A percentile compares a stretch with the other conserved stretches of the same genome.
phyloP scores from a whole-genome alignment of 2,797 vertebrate genomes.

The Clarias fuscus region DNA sequence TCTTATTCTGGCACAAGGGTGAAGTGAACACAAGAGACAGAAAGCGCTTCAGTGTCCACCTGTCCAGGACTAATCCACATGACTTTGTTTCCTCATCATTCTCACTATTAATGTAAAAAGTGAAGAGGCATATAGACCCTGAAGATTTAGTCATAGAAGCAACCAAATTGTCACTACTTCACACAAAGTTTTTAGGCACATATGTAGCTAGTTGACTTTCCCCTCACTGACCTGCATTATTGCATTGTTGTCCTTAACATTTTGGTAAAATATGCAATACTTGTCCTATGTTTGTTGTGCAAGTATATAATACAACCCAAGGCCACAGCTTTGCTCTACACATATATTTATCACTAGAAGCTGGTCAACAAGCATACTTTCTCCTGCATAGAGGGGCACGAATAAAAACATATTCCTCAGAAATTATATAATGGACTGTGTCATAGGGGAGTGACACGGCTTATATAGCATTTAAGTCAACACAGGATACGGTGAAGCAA shows the following conservation, averaged over 20 bases:
- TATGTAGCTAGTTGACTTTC: neutral
- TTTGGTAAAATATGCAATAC: neutral
- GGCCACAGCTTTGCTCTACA: constrained; percentile 7
- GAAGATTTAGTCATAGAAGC: neutral
- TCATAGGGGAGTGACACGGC: neutral
- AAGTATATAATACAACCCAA: constrained; percentile 2
- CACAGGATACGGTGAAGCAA: constrained; percentile 38
- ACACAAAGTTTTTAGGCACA: neutral
- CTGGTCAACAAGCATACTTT: neutral
- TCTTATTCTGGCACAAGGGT: constrained; percentile 25
- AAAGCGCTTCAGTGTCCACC: constrained; percentile 25
- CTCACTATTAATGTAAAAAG: constrained; percentile 4
- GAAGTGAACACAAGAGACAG: constrained; percentile 27
- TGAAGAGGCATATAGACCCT: neutral
- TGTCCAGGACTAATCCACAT: constrained; percentile 3
- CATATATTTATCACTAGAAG: neutral
- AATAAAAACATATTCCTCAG: constrained; percentile 24
- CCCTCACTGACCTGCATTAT: neutral
- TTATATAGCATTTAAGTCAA: constrained; percentile 34
- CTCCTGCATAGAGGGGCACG: neutral
- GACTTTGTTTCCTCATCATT: neutral
- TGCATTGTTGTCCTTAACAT: neutral
- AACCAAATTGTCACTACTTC: neutral
- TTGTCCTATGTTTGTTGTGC: neutral
- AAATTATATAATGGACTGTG: constrained; percentile 10